Conservation (phyloP, 2,888 invertebrate genomes). For the Caprella mutica region DNA sequence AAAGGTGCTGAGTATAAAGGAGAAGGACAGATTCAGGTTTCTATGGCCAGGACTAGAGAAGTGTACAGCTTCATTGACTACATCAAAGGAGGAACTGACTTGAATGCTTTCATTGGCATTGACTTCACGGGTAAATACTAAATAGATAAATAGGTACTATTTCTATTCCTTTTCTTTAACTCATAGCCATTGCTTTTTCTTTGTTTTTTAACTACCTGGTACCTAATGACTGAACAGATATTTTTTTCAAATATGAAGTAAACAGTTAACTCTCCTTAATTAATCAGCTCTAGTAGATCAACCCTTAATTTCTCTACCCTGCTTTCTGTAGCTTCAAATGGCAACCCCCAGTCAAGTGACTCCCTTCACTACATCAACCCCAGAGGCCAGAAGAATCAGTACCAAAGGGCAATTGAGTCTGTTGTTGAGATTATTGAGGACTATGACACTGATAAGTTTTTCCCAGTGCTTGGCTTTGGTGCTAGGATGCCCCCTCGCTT, state of each 20-base stretch:
- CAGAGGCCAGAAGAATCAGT: constrained; percentile 35
- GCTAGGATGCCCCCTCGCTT: constrained; percentile 44
- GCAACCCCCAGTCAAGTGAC: constrained; percentile 40
- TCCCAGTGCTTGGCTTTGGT: constrained; percentile 44
- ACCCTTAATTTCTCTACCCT: constrained; percentile 1
- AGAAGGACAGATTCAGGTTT: constrained; percentile 39
- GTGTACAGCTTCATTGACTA: constrained; percentile 48
- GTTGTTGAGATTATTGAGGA: constrained; percentile 44
- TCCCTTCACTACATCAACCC: constrained; percentile 35
- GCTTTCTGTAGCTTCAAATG: constrained; percentile 41
- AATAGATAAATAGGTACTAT: too few species aligned
- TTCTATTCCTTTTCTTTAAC: too few species aligned
- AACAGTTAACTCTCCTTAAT: too few species aligned
- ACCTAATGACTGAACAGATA: too few species aligned
- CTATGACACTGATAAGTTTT: constrained; percentile 46
- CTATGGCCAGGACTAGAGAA: constrained; percentile 28
- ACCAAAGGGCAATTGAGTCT: constrained; percentile 39
- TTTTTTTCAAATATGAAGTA: too few species aligned
- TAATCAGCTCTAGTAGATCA: too few species aligned
- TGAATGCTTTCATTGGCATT: constrained; percentile 44
- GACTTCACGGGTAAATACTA: constrained; percentile 45
- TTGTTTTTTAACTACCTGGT: too few species aligned
- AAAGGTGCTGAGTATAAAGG: constrained; percentile 43
- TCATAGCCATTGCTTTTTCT: too few species aligned
- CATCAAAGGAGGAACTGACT: constrained; percentile 46